Base-by-base conservation (phyloP, 2,113 vertebrate species). In the Sarotherodon lohbergeri region DNA sequence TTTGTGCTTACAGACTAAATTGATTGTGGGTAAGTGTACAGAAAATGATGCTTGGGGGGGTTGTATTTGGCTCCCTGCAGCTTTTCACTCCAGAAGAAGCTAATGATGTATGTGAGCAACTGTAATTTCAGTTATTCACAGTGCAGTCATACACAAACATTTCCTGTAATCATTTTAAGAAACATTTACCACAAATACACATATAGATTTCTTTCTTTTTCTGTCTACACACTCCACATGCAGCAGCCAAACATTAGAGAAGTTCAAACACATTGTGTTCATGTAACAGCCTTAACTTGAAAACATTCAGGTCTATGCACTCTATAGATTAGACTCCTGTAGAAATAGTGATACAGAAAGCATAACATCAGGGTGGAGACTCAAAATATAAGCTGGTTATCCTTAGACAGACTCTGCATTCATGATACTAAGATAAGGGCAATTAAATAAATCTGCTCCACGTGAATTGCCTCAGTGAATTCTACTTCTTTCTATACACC, bases 1-100 rank as follows among this genome's bases (percentile, higher is more conserved):
- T 91, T 91, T 90, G 86, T 61, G 68, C 24, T 41, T 22, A 17
- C n/a, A 52, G 81, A 56, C 16, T 80, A 76, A 87, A 86, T 48
- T 54, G n/a, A 73, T 84, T 17, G 63, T 29, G 24, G 46, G 11
- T 50, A 50, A 83, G 71, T 85, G 85, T 79, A 48, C 61, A 16
- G n/a, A 68, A 29, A 9, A 54, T 82, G 9, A 19, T 80, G 22
- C 17, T 34, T 43, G 22, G 22, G 22, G 16, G 3, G 27, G 32
- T 32, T 36, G 9, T 22, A 22, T 22, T 80, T 22, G 55, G 32
- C 34, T 83, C 55, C 14, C 14, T 71, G 27, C 16, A 54, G 24
- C 61, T 81, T 32, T 79, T 63, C 19, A 54, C 55, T 85, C 17
- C 9, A 36, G 36, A 27, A 55, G 6, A 85, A 12, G 57, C 29